These are phyloP conservation scores for Periophthalmus magnuspinnatus DNA, from an alignment of 2,797 vertebrate genomes.

Conservation along the genomic window DNA sequence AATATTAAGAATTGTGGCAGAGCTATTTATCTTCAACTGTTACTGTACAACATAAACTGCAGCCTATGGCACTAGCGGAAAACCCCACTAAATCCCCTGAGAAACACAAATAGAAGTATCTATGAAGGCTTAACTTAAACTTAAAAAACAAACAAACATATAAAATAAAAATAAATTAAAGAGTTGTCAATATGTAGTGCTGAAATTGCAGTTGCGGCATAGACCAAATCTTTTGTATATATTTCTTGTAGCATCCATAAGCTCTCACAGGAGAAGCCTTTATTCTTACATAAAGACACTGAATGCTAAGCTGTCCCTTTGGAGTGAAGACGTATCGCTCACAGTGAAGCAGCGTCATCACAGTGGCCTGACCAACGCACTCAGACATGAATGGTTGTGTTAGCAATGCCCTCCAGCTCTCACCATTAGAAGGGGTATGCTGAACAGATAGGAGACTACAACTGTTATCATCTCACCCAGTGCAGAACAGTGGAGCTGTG, in stretches of 20 bases:
- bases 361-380: slow-evolving; percentile 69
- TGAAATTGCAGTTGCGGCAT: too few relatives aligned
- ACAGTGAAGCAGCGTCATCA: slow-evolving; percentile 58
- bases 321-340: slow-evolving; percentile 33
- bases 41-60: too few relatives aligned
- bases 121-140: too few relatives aligned
- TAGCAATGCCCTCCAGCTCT: slow-evolving; percentile 63
- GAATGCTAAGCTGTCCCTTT: slow-evolving; percentile 35
- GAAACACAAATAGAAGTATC: too few relatives aligned
- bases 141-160: too few relatives aligned
- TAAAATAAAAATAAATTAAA: too few relatives aligned
- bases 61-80: too few relatives aligned
- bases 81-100: too few relatives aligned
- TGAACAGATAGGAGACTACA: slow-evolving; percentile 43
- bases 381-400: slow-evolving; percentile 70
- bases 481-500: neutral
- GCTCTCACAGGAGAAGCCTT: neutral
- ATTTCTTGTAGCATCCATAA: neutral
- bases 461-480: slow-evolving; percentile 30
- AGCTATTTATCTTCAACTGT: too few relatives aligned
- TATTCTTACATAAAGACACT: slow-evolving; percentile 29
- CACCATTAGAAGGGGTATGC: slow-evolving; percentile 57
- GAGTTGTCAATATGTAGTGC: too few relatives aligned
- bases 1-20: too few relatives aligned
- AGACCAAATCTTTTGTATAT: neutral